Conservation (phyloP, 64 coral and sea anemone genomes). For the Montipora efflorescens region DNA sequence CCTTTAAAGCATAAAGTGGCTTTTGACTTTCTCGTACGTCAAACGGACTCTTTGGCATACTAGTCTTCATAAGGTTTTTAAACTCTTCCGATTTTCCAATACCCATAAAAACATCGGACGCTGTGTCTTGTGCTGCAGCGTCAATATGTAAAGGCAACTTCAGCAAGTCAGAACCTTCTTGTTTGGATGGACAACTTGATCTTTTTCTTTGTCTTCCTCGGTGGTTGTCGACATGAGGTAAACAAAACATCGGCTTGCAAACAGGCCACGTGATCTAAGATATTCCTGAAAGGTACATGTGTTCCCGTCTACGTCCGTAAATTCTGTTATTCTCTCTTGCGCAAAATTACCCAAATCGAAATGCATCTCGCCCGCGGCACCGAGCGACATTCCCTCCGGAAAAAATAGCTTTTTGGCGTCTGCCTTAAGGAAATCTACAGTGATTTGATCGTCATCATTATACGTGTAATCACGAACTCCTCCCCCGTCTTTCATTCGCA, state of each 20-base stretch:
- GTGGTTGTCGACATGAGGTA: slow-evolving; percentile 51
- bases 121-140: no score
- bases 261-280: background rate
- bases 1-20: no score
- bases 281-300: slow-evolving; percentile 28
- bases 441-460: slow-evolving; percentile 6
- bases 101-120: slow-evolving; percentile 15
- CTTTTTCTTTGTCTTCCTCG: background rate
- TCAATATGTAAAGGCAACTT: no score
- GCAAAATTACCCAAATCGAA: slow-evolving; percentile 50
- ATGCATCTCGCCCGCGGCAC: slow-evolving; percentile 14
- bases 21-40: background rate
- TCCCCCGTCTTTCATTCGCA: slow-evolving; percentile 37
- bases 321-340: slow-evolving; percentile 35
- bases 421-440: slow-evolving; percentile 17
- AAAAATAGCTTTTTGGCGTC: slow-evolving; percentile 52
- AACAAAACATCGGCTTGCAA: slow-evolving; percentile 13
- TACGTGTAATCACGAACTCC: slow-evolving; percentile 45
- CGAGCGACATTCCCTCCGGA: slow-evolving; percentile 13
- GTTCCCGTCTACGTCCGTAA: slow-evolving; percentile 31
- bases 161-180: no score
- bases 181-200: no score
- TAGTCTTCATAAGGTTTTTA: background rate
- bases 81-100: background rate
- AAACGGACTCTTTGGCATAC: background rate